These are phyloP conservation scores for Heterotis niloticus DNA, from an alignment of 2,113 vertebrate genomes.

Conservation along the genomic window DNA sequence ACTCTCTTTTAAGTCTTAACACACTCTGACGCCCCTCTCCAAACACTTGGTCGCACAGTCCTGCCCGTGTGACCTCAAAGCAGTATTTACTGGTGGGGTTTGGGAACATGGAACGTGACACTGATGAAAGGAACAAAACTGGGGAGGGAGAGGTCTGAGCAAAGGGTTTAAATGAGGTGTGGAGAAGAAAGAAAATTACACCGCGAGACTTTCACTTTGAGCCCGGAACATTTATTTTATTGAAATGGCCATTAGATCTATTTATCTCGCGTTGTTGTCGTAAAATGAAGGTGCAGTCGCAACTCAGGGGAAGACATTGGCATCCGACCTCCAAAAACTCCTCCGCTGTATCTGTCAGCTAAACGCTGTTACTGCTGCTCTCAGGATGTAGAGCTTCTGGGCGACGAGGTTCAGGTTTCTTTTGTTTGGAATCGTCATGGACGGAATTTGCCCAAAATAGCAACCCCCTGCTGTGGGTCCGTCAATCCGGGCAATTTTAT, in stretches of 20 bases:
- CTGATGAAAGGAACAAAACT: constrained; percentile 32
- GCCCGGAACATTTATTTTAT: constrained; percentile 15
- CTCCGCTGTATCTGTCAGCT: not conserved
- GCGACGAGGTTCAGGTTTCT: constrained; percentile 42
- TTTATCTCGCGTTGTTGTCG: constrained; percentile 15
- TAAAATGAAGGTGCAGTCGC: constrained; percentile 20
- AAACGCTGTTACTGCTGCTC: constrained; percentile 27
- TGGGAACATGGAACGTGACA: constrained; percentile 34
- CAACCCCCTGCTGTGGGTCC: not conserved
- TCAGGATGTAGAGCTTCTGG: constrained; percentile 28
- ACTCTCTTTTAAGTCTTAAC: too few relatives aligned
- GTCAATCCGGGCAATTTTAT: not conserved
- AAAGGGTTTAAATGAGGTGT: not conserved
- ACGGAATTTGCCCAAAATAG: constrained; percentile 31
- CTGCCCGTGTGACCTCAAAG: constrained; percentile 27
- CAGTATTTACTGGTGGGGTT: constrained; percentile 30
- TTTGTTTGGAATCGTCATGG: constrained; percentile 47
- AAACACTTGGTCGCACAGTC: not conserved
- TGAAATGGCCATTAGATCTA: constrained; percentile 26
- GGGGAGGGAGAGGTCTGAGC: constrained; percentile 12
- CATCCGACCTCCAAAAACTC: not conserved
- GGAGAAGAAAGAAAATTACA: constrained; percentile 29
- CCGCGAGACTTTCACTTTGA: constrained; percentile 35
- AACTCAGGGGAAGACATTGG: not conserved
- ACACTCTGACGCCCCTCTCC: not conserved